Base-by-base conservation (phyloP, 2,888 invertebrate species). In the Amorpha juglandis region DNA sequence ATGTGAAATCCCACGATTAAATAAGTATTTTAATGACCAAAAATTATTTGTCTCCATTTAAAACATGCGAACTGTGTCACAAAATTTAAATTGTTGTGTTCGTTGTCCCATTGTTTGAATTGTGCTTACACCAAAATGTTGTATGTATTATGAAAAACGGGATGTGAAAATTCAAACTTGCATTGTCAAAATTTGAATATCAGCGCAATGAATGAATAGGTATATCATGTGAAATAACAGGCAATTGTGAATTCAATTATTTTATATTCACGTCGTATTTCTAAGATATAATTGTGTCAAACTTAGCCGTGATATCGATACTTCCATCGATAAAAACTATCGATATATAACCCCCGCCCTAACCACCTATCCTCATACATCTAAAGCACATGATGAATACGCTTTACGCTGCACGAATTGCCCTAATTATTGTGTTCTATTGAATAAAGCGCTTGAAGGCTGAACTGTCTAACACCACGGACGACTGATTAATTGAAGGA, bases 361-460 rank as follows among this genome's bases (percentile, higher is more conserved):
- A 66, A 16, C 47, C 45, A 66, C 53, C 38, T 45, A 47, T 48
- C 74, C 75, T 75, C 74, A 78, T 80, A 79, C 88, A 90, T 89
- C 90, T 86, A 81, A 78, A 71, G 79, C 82, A 80, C 81, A 84
- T 87, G 86, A 89, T 86, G 87, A 87, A 88, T 87, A 85, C 84
- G 84, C 88, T 87, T 86, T 84, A 82, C 82, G 84, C 83, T 79
- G 79, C 78, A 80, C 77, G 78, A 80, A 77, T 75, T 79, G 79
- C 72, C 76, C 80, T 82, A 86, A 87, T 84, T 86, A 84, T 73
- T 74, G 72, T 74, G 53, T 68, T 63, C 62, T 51, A 47, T 67
- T 58, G 63, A 52, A 63, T 64, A 67, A 71, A 77, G 74, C 74
- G 68, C 70, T 74, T 67, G 52, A 72, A 68, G 67, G 71, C 73